Evolutionary conservation across 53 echinoderm and acorn worm genomes (phyloP), one percentile per base, ranked within the genome.

Genomic region (Zoroaster sp.): DNA sequence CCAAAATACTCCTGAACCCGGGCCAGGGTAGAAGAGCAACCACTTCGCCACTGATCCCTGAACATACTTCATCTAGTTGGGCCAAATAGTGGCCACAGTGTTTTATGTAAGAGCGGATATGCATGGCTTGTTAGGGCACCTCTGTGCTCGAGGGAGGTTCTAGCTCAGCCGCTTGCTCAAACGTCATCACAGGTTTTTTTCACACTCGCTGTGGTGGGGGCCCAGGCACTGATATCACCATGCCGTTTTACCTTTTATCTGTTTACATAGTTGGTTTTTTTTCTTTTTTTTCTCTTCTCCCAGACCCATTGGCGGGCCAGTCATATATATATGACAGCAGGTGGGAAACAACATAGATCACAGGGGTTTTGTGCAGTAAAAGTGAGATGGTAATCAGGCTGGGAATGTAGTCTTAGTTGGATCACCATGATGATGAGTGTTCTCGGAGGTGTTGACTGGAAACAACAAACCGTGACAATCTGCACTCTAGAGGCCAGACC

Each of bases 1-100:
- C 82, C 82, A 82, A 82, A 82, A 82, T 82, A 82, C 68, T 82
- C 82, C 31, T 82, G 68, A 5, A 82, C 82, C 82, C 82, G 41
- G 82, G 82, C 82, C 15, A 82, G 82, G 82, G 82, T 82, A 32
- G 82, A 67, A 6, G 82, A 82, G 46, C 82, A 82, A 66, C 82
- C 82, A 32, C 69, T 82, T 82, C 66, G 31, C 14, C 45, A 43
- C 12, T 82, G 66, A 28, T 40, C 67, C 82, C 67, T 40, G 67
- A 82, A 67, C 67, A 82, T 82, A 82, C 43, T 82, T 66, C 79
- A 79, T 79, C 63, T 79, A 63, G 34, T 79, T 79, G 37, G 79
- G 37, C 59, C 39, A 59, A 13, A 63, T 55, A n/a, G 55, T 63
- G 79, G 79, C 45, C 79, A 55, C 37, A 13, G 79, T 79, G 79